A percentile compares a stretch with the other conserved stretches of the same genome.
Conservation (phyloP, 2,888 invertebrate genomes). For the Stegana nigrithorax region DNA sequence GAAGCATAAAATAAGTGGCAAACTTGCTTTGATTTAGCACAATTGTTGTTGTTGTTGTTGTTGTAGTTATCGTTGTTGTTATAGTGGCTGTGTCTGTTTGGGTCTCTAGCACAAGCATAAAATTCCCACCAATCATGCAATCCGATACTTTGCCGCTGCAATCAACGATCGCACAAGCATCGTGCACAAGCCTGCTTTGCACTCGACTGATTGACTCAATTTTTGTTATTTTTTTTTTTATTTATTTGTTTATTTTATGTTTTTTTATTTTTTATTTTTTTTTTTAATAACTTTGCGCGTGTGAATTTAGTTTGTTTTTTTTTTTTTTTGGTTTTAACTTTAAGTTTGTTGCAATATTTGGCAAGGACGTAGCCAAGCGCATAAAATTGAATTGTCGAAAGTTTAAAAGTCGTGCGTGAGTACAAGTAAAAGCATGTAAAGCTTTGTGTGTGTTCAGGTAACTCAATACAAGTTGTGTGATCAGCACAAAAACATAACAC, state of each 20-base stretch:
- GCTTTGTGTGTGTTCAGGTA: too few species aligned
- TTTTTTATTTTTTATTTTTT: neutral
- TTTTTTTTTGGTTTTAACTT: neutral
- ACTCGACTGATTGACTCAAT: constrained; percentile 56
- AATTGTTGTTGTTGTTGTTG: constrained; percentile 42
- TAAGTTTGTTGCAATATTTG: too few species aligned
- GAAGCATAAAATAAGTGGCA: constrained; percentile 10
- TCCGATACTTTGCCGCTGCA: constrained; percentile 34
- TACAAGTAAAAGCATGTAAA: too few species aligned
- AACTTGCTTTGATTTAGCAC: constrained; percentile 44
- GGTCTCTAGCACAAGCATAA: too few species aligned
- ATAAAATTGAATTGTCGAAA: too few species aligned
- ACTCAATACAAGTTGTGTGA: too few species aligned
- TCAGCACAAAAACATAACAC: too few species aligned
- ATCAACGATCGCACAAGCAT: constrained; percentile 51
- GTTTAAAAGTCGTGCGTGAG: too few species aligned
- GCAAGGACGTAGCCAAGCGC: too few species aligned
- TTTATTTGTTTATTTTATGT: constrained; percentile 1
- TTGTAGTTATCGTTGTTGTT: constrained; percentile 19
- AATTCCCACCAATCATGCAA: constrained; percentile 58
- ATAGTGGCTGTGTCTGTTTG: constrained; percentile 32
- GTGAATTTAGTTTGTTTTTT: constrained; percentile 36
- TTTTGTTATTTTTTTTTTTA: too few species aligned
- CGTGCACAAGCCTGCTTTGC: constrained; percentile 62
- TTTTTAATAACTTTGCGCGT: constrained; percentile 27